Conservation (phyloP, 2,797 vertebrate species). For the Poliocrania exsul region DNA sequence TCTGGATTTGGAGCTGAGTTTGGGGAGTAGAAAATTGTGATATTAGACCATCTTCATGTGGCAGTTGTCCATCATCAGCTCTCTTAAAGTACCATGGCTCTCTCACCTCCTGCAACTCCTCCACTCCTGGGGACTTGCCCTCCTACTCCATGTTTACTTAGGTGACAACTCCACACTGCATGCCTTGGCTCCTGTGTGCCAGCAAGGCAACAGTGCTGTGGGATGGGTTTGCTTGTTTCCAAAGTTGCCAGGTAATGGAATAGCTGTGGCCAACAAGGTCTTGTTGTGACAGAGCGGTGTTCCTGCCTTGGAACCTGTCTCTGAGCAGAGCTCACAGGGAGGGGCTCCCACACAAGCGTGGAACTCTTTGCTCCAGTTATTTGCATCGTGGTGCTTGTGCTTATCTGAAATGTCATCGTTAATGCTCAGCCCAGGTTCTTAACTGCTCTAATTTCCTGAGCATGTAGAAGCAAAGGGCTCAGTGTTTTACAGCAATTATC, state of each 20-base stretch:
- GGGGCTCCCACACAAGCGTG: neutral
- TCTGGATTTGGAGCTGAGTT: neutral
- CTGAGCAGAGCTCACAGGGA: neutral
- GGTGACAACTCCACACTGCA: neutral
- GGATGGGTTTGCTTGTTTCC: neutral
- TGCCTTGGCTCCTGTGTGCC: accelerated
- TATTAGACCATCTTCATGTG: neutral
- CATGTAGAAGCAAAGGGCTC: neutral
- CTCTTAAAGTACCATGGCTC: neutral
- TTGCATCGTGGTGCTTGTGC: neutral
- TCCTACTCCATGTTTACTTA: neutral
- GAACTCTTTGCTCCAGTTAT: neutral
- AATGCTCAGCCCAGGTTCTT: neutral
- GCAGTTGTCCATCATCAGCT: neutral
- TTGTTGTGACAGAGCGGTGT: accelerated
- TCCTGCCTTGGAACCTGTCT: neutral
- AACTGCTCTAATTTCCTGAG: neutral
- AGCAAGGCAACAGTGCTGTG: neutral
- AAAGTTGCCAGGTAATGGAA: neutral
- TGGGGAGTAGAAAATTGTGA: neutral
- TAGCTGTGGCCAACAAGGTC: neutral
- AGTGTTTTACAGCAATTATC: neutral
- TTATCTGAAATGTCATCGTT: neutral
- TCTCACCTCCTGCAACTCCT: neutral
- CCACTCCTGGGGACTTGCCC: neutral